Percentiles rank a stretch among this genome's conserved stretches.
These are phyloP conservation scores for Meda fulgida DNA, from an alignment of 2,797 vertebrate species.

Conservation along the genomic window DNA sequence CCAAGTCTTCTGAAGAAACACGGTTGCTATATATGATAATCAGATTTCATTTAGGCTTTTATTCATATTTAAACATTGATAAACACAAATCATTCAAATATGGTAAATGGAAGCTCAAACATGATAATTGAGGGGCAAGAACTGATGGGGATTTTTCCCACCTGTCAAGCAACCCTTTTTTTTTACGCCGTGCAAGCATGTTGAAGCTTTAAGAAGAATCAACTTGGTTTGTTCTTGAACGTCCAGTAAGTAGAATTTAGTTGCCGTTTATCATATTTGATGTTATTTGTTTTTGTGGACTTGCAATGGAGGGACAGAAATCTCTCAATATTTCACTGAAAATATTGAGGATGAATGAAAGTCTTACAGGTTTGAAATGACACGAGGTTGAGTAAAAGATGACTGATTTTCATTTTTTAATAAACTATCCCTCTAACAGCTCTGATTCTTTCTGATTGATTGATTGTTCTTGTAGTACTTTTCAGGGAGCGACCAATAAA, in stretches of 20 bases:
- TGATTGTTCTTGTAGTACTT: neutral
- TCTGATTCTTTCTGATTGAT: neutral
- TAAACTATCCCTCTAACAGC: neutral
- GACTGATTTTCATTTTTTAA: neutral
- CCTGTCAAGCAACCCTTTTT: neutral
- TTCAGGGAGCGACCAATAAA: neutral
- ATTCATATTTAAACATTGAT: neutral
- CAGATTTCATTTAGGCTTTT: neutral
- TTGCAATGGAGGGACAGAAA: neutral
- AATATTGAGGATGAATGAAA: neutral
- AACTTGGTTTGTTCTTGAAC: neutral
- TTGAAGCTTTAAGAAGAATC: neutral
- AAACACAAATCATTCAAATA: neutral
- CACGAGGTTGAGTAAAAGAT: neutral
- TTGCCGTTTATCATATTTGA: neutral
- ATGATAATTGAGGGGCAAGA: neutral
- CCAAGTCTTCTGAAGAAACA: neutral
- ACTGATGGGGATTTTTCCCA: neutral
- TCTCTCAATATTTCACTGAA: neutral
- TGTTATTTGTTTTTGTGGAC: neutral
- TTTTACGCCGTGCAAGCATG: neutral
- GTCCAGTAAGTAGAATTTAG: neutral
- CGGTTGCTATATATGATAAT: neutral
- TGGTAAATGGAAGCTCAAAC: neutral
- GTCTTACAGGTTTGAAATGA: neutral